Evolutionary conservation across 1,140 invertebrate genomes (phyloP), one percentile per base, ranked within the genome.

Genomic region (Wasmannia auropunctata): DNA sequence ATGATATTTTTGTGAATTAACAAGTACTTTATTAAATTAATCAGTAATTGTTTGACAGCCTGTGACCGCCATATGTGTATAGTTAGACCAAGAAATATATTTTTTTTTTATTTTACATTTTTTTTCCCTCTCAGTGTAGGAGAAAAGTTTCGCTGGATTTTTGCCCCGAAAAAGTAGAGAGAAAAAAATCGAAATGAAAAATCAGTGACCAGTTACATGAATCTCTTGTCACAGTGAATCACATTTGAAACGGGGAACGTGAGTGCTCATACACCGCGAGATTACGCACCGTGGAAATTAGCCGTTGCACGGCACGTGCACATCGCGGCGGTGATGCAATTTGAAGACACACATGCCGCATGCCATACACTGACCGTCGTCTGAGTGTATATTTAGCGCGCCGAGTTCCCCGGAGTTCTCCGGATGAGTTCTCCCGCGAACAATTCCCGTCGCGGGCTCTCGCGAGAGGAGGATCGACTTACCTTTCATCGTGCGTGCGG

Each of bases 351-450:
- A 85, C 51, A 80, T 60, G 16, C 65, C 54, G 85, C 40, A 80
- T 67, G 10, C 65, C 63, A 8, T 37, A 25, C 31, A 37, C 34
- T 11, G 54, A 58, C 34, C 28, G 11, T 74, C 28, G 11, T 74
- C 67, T 19, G 80, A 69, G 8, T 56, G 46, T 92, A 90, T 90
- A 92, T 89, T 91, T 92, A 92, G 89, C 65, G 67, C 11, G 31
- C 2, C 34, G n/a, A 67, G 63, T 10, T 81, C 40, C 51, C 54
- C 19, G n/a, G 14, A 43, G n/a, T 46, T 46, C 16, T 46, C 16
- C 43, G 16, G 62, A 76, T 60, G 7, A 63, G 31, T 86, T 60
- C 19, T 14, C 4, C 2, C 37, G 37, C 8, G 11, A 69, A 56
- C 58, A 76, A 88, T 75, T 77, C 6, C 6, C 11, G 3, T 51